These are phyloP conservation scores for Drosophila hamatofila DNA, from an alignment of 2,888 invertebrate species.

Conservation along the genomic window DNA sequence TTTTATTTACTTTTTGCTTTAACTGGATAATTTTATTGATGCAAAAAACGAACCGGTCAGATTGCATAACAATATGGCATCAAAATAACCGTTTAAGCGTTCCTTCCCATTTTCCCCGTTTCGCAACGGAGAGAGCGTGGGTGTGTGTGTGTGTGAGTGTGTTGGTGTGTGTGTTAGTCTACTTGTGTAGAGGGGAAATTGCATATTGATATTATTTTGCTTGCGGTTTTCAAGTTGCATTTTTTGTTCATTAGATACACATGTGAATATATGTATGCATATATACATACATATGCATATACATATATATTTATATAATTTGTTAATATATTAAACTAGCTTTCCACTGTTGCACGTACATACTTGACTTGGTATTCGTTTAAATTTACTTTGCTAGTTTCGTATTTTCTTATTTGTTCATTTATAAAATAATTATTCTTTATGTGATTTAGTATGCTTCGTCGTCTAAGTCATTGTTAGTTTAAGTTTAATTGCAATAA, in stretches of 20 bases:
- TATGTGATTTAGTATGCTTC: constrained; percentile 69
- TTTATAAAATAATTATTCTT: constrained; percentile 69
- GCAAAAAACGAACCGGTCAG: constrained; percentile 63
- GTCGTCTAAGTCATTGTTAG: constrained; percentile 75
- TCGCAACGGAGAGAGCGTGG: constrained; percentile 38
- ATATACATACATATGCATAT: constrained; percentile 22
- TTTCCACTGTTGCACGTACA: constrained; percentile 64
- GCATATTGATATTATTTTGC: constrained; percentile 59
- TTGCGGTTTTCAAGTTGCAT: constrained; percentile 46
- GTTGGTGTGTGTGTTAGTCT: constrained; percentile 6
- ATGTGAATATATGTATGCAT: constrained; percentile 15
- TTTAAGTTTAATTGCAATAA: constrained; percentile 64
- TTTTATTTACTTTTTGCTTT: constrained; percentile 59
- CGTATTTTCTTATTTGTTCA: constrained; percentile 54
- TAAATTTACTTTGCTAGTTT: constrained; percentile 72
- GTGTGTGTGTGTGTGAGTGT: constrained; percentile 3
- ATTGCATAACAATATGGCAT: constrained; percentile 78
- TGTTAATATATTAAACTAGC: constrained; percentile 75
- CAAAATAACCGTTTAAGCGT: constrained; percentile 72
- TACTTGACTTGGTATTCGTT: constrained; percentile 73
- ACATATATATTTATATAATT: constrained; percentile 59
- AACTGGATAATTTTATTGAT: constrained; percentile 69
- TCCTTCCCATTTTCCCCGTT: constrained; percentile 54
- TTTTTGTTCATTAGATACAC: constrained; percentile 55
- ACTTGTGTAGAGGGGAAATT: constrained; percentile 37